Base-by-base conservation (phyloP, 2,113 vertebrate species). In the Perccottus glenii region DNA sequence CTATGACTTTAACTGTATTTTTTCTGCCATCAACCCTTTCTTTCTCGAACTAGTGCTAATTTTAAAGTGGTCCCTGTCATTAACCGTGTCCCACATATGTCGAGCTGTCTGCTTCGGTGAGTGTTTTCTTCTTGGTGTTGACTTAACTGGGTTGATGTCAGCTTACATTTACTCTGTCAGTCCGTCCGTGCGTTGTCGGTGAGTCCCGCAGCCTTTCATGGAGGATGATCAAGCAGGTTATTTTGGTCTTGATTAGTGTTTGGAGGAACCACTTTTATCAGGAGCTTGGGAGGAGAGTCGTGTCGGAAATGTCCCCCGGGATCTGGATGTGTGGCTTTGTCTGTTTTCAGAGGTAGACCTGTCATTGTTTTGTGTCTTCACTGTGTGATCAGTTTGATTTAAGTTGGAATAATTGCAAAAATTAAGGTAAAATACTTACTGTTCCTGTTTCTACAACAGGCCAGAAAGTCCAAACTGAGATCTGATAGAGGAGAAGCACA, bases 111-210 rank as follows among this genome's bases (percentile, higher is more conserved):
- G 46, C 58, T 45, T 72, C 9, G 19, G 19, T 55, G 51, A 36
- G 19, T 16, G 42, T n/a, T 59, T 16, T 19, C 4, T 11, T 16
- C 8, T 63, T 38, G 33, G 57, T 74, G 56, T 73, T 87, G 87
- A 89, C 87, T 82, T 67, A 89, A 77, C 77, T 85, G 65, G 87
- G 87, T 85, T 67, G 72, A 66, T 81, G 83, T 87, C 80, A 35
- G 33, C 68, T 83, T 70, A 48, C 67, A 67, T 85, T 82, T 66
- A 42, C 19, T 48, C 70, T 65, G 82, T 75, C 82, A 63, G 75
- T 61, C 70, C 70, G 70, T 81, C 78, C 81, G 9, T 44, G 14
- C 15, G 73, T 64, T 45, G 44, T 64, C 48, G 47, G 55, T 58
- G 80, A 63, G 81, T 80, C 87, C 70, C 53, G 9, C 45, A 50